phyloP scores from a whole-genome alignment of 2,797 vertebrate genomes.

The Buphagus erythrorhynchus region DNA sequence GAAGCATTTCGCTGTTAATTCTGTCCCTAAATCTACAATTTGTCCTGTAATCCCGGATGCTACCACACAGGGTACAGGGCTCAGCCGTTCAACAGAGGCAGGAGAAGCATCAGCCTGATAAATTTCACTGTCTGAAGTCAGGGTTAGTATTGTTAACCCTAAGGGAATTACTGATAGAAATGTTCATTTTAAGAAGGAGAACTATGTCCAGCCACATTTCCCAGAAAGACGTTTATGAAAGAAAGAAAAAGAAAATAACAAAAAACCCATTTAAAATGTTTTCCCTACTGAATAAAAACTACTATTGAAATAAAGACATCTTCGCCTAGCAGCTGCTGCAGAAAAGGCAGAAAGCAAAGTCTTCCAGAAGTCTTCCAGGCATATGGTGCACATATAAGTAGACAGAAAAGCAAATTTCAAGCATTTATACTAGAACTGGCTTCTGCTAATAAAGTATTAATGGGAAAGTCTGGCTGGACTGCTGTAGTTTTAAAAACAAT shows the following conservation, averaged over 20 bases:
- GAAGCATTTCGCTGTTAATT: background rate
- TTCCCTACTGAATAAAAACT: background rate
- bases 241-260: too few relatives aligned
- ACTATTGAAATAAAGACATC: background rate
- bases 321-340: background rate
- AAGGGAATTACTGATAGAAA: background rate
- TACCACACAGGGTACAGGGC: background rate
- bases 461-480: background rate
- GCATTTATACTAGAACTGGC: background rate
- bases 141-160: background rate
- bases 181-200: background rate
- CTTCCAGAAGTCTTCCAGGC: background rate
- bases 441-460: constrained; percentile 50
- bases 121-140: background rate
- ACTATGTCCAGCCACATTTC: background rate
- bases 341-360: background rate
- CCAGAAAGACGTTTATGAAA: background rate
- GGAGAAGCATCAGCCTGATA: background rate
- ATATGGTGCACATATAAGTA: background rate
- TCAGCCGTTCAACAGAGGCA: background rate
- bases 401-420: background rate
- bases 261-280: background rate
- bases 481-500: background rate
- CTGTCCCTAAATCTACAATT: background rate
- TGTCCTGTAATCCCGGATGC: background rate